Conservation (phyloP, 2,888 invertebrate genomes). For the Onthophagus sagittarius region DNA sequence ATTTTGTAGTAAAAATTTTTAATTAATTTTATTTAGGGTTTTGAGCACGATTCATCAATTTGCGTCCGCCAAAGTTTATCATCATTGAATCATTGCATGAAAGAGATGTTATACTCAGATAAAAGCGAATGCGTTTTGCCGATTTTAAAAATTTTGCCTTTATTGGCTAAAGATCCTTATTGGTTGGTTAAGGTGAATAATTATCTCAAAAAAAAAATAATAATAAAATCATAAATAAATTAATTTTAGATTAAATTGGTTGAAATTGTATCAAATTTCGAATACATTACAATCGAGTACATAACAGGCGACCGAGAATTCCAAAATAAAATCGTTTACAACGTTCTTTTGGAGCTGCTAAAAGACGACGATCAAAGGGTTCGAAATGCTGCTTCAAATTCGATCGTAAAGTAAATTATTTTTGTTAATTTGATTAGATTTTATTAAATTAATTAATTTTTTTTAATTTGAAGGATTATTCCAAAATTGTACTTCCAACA, state of each 20-base stretch:
- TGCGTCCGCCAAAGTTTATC: constrained; percentile 69
- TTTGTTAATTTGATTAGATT: neutral
- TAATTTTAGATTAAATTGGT: constrained; percentile 57
- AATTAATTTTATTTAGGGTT: constrained; percentile 52
- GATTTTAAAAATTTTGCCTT: constrained; percentile 60
- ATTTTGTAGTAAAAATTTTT: too few species aligned
- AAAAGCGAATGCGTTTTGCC: constrained; percentile 56
- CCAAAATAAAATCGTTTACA: constrained; percentile 57
- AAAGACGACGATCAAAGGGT: constrained; percentile 76
- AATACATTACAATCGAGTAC: constrained; percentile 57
- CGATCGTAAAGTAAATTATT: constrained; percentile 58
- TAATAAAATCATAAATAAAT: too few species aligned
- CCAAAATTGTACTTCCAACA: constrained; percentile 48
- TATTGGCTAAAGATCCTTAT: constrained; percentile 69
- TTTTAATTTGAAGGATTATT: constrained; percentile 46
- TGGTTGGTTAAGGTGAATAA: constrained; percentile 73
- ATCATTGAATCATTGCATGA: constrained; percentile 58
- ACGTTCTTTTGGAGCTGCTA: constrained; percentile 62
- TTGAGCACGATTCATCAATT: constrained; percentile 71
- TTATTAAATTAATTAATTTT: neutral
- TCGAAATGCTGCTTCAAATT: constrained; percentile 64
- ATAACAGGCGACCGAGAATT: constrained; percentile 51
- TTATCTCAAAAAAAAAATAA: too few species aligned
- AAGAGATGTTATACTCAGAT: constrained; percentile 59
- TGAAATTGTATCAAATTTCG: constrained; percentile 58